A percentile compares a stretch with the other conserved stretches of the same genome.
Conservation (phyloP, 2,888 invertebrate species). For the Drosophila anomalipes region DNA sequence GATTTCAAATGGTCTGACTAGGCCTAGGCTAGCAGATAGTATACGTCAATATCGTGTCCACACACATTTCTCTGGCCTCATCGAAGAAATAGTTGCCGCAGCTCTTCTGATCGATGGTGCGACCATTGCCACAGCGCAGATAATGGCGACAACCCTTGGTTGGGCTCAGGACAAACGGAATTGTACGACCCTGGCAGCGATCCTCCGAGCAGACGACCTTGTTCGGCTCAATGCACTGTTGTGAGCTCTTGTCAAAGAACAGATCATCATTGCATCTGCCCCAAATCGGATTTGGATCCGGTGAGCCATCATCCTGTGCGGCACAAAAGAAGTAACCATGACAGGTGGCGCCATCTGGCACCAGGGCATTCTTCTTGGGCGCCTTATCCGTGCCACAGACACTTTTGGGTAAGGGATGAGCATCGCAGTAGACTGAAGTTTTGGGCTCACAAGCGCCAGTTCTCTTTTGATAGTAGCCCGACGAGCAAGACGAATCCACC, state of each 20-base stretch:
- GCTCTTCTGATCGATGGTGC: constrained; percentile 52
- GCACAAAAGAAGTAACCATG: constrained; percentile 77
- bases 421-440: constrained; percentile 36
- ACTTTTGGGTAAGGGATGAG: constrained; percentile 59
- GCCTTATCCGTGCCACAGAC: constrained; percentile 62
- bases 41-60: constrained; percentile 51
- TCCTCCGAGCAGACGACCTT: constrained; percentile 63
- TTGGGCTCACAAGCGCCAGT: constrained; percentile 53
- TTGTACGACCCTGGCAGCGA: constrained; percentile 81
- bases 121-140: constrained; percentile 63
- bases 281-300: constrained; percentile 70
- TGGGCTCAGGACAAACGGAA: constrained; percentile 65
- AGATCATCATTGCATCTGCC: constrained; percentile 58
- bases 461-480: constrained; percentile 54
- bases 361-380: constrained; percentile 49
- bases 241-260: constrained; percentile 67
- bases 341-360: constrained; percentile 64
- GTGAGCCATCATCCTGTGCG: constrained; percentile 14
- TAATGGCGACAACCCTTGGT: constrained; percentile 76
- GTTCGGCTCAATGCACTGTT: constrained; percentile 62
- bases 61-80: constrained; percentile 64
- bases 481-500: constrained; percentile 44
- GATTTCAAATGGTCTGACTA: background rate
- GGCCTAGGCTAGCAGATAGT: constrained; percentile 53
- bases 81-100: constrained; percentile 80